Conservation (phyloP, 2,797 vertebrate genomes). For the Glyptemys insculpta region DNA sequence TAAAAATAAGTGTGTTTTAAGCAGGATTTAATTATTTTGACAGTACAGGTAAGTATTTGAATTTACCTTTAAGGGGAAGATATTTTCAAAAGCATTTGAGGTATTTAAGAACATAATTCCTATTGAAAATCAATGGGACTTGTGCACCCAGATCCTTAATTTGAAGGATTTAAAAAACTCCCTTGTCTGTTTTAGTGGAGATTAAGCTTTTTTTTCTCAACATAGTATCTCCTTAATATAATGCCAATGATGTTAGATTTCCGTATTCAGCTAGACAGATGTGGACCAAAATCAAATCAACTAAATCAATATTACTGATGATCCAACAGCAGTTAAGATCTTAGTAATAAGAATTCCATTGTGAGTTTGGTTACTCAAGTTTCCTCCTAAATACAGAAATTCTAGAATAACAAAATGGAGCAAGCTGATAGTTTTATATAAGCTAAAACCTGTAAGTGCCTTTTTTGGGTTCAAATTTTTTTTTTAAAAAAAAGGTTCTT, state of each 20-base stretch:
- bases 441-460: not conserved
- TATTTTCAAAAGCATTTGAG: not conserved
- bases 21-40: not conserved
- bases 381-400: not conserved
- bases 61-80: not conserved
- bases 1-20: not conserved
- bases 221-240: not conserved
- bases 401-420: not conserved
- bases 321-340: not conserved
- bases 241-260: not conserved
- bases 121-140: not conserved
- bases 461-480: not conserved
- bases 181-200: not conserved
- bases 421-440: not conserved
- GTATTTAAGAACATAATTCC: not conserved
- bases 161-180: not conserved
- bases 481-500: slow-evolving; percentile 8
- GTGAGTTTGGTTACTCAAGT: not conserved
- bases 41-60: not conserved
- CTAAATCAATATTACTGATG: not conserved
- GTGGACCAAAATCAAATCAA: not conserved
- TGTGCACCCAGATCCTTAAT: not conserved
- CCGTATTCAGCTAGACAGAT: not conserved
- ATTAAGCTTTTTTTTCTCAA: not conserved
- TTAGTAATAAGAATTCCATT: not conserved